phyloP scores from a whole-genome alignment of 2,113 vertebrate genomes.

The Ramphastos sulfuratus region DNA sequence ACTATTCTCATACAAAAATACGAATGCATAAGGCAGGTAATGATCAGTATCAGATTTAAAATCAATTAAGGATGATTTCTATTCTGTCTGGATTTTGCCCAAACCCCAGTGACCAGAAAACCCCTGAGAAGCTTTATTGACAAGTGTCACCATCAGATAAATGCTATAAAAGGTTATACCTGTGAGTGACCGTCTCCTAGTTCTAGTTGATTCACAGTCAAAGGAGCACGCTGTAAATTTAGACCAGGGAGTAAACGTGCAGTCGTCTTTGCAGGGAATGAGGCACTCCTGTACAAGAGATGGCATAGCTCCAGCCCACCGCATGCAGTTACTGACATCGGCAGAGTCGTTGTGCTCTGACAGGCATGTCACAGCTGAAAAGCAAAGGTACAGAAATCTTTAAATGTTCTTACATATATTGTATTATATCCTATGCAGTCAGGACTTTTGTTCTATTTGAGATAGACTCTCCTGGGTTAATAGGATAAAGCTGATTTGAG shows the following conservation, averaged over 20 bases:
- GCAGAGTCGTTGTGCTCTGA: slow-evolving; percentile 73
- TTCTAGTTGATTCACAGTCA: slow-evolving; percentile 80
- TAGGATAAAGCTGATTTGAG: not conserved
- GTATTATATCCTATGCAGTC: not conserved
- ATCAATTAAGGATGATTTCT: not conserved
- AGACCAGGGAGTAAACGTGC: slow-evolving; percentile 91
- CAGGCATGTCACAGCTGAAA: slow-evolving; percentile 85
- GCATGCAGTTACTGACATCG: slow-evolving; percentile 81
- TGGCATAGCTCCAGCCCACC: slow-evolving; percentile 82
- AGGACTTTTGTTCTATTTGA: not conserved
- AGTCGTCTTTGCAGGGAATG: slow-evolving; percentile 90
- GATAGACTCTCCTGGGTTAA: not conserved
- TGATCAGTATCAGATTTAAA: not conserved
- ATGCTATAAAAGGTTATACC: slow-evolving; percentile 68
- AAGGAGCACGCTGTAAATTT: slow-evolving; percentile 85
- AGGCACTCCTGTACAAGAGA: slow-evolving; percentile 81
- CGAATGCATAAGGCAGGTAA: not conserved
- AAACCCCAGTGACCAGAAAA: not conserved
- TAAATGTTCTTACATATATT: accelerated
- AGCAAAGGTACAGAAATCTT: not conserved
- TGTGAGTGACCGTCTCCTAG: slow-evolving; percentile 83
- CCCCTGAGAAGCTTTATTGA: not conserved
- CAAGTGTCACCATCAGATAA: not conserved
- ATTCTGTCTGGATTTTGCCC: not conserved
- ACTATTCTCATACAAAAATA: not conserved